Percentiles rank a stretch among this genome's conserved stretches.
Evolutionary conservation across 2,797 vertebrate genomes (phyloP).

Genomic region (Corythornis leucogaster): DNA sequence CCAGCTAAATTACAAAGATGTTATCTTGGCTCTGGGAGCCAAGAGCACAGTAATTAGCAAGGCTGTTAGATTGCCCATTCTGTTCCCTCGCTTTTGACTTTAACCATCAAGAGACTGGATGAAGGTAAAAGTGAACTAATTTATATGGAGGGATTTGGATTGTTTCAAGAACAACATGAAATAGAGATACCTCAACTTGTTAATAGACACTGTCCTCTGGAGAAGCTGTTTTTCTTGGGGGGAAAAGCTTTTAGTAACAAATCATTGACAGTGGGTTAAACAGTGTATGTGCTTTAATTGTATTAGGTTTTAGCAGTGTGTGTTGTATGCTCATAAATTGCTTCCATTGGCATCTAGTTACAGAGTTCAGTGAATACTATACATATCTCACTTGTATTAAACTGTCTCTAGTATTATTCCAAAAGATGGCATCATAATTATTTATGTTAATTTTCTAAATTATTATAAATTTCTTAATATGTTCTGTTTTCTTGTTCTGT

Average conservation of each 20-base stretch:
- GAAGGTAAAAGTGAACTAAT: neutral
- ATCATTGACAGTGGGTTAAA: neutral
- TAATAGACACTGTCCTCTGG: neutral
- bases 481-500: neutral
- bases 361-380: neutral
- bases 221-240: neutral
- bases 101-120: neutral
- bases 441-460: neutral
- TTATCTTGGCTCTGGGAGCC: constrained; percentile 43
- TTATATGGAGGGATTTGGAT: neutral
- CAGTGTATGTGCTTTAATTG: neutral
- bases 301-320: accelerated
- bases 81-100: neutral
- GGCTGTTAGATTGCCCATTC: neutral
- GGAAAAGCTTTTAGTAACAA: neutral
- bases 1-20: constrained; percentile 63
- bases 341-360: neutral
- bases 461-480: neutral
- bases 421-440: neutral
- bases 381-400: neutral
- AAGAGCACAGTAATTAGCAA: constrained; percentile 41
- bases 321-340: neutral
- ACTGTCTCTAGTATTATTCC: neutral
- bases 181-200: neutral
- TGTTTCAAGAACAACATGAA: neutral